Conservation (phyloP, 2,888 invertebrate species). For the Eupithecia subumbrata region DNA sequence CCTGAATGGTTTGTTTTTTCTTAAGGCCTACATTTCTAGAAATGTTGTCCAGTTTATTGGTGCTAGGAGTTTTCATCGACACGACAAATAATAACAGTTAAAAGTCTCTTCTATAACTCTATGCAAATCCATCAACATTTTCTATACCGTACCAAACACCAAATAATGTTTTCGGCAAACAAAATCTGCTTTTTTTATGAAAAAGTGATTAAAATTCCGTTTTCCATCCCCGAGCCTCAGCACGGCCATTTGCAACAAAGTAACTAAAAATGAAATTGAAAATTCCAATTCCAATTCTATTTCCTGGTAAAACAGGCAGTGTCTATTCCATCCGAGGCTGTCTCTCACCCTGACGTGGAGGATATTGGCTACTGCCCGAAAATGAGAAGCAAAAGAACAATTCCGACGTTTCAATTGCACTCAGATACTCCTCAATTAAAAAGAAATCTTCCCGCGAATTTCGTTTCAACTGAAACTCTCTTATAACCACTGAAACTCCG, state of each 20-base stretch:
- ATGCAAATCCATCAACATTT: not conserved
- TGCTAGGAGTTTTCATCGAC: not conserved
- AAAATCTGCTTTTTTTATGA: slow-evolving; percentile 15
- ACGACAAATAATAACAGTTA: not conserved
- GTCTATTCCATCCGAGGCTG: slow-evolving; percentile 72
- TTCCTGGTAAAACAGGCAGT: slow-evolving; percentile 77
- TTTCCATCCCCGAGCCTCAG: slow-evolving; percentile 42
- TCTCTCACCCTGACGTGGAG: slow-evolving; percentile 74
- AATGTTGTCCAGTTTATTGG: not conserved
- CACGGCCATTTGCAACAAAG: slow-evolving; percentile 62
- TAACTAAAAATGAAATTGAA: slow-evolving; percentile 73
- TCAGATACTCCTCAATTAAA: slow-evolving; percentile 55
- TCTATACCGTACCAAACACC: not conserved
- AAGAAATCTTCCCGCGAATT: slow-evolving; percentile 32
- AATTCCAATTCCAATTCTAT: slow-evolving; percentile 77
- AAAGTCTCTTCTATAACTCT: not conserved
- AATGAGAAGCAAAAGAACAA: slow-evolving; percentile 81
- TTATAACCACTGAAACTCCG: slow-evolving; percentile 60
- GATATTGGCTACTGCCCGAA: slow-evolving; percentile 77
- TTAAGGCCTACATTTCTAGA: not conserved
- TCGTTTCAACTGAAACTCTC: slow-evolving; percentile 53
- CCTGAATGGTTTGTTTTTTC: not conserved
- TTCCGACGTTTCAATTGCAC: slow-evolving; percentile 83
- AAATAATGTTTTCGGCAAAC: slow-evolving; percentile 11
- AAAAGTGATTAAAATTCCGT: slow-evolving; percentile 34